Evolutionary conservation across 1,140 invertebrate genomes (phyloP).

Genomic region (Lucilia cuprina): DNA sequence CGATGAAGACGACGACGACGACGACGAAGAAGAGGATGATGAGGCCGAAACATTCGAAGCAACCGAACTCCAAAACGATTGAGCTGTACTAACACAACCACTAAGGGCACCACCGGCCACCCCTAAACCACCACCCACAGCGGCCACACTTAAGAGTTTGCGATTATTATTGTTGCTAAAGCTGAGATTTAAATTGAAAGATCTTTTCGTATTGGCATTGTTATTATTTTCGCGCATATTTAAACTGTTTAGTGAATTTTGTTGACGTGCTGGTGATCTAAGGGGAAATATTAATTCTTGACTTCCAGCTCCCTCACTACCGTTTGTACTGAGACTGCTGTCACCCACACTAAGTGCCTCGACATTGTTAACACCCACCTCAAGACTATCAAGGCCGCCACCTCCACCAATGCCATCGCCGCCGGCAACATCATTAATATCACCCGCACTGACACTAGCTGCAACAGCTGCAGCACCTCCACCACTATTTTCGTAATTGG

Average conservation of each 20-base stretch:
- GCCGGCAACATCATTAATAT: not conserved
- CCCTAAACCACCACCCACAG: constrained; percentile 27
- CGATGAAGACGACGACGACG: not conserved
- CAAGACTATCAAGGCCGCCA: constrained; percentile 35
- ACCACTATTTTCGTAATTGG: constrained; percentile 37
- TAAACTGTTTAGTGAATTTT: not conserved
- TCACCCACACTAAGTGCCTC: constrained; percentile 16
- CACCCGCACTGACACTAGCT: not conserved
- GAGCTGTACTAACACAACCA: not conserved
- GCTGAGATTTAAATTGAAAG: constrained; percentile 25
- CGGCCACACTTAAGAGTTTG: constrained; percentile 41
- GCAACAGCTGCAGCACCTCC: not conserved
- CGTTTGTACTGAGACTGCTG: constrained; percentile 34
- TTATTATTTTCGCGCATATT: constrained; percentile 8
- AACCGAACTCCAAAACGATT: constrained; percentile 29
- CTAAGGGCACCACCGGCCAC: constrained; percentile 11
- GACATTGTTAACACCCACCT: not conserved
- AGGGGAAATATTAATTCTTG: constrained; percentile 22
- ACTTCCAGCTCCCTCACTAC: constrained; percentile 41
- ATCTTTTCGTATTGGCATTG: constrained; percentile 26
- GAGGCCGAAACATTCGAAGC: constrained; percentile 14
- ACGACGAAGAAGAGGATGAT: constrained; percentile 24
- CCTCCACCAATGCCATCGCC: not conserved
- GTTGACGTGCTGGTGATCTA: not conserved
- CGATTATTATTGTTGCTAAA: constrained; percentile 46